phyloP scores from a whole-genome alignment of 2,797 vertebrate genomes.

The Notamacropus eugenii region DNA sequence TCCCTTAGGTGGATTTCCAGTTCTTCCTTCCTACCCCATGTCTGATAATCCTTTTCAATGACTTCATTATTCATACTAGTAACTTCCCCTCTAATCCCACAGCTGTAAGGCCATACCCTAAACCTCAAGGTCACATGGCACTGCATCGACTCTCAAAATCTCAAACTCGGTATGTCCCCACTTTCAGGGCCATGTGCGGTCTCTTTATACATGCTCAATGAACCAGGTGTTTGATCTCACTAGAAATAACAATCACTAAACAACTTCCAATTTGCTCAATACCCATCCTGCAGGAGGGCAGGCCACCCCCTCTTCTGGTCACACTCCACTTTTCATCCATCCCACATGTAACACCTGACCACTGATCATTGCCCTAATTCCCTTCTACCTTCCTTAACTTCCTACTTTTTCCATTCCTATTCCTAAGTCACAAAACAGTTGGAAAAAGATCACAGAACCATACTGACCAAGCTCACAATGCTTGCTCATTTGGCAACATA shows the following conservation, averaged over 20 bases:
- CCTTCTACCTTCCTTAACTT: neutral
- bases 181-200: no score
- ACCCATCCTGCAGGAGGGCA: no score
- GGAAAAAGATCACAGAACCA: neutral
- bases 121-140: neutral
- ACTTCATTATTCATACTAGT: neutral
- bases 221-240: neutral
- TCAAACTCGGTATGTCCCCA: neutral
- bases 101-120: neutral
- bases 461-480: neutral
- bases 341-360: neutral
- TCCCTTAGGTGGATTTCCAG: neutral
- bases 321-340: neutral
- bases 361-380: neutral
- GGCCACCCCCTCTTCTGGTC: no score
- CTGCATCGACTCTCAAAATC: neutral
- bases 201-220: no score
- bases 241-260: neutral
- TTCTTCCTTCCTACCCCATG: neutral
- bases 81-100: neutral
- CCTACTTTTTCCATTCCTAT: neutral
- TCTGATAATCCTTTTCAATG: neutral
- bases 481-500: neutral
- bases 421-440: neutral
- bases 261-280: neutral